Conservation (phyloP, 2,113 vertebrate genomes). For the Formicarius rufipectus region DNA sequence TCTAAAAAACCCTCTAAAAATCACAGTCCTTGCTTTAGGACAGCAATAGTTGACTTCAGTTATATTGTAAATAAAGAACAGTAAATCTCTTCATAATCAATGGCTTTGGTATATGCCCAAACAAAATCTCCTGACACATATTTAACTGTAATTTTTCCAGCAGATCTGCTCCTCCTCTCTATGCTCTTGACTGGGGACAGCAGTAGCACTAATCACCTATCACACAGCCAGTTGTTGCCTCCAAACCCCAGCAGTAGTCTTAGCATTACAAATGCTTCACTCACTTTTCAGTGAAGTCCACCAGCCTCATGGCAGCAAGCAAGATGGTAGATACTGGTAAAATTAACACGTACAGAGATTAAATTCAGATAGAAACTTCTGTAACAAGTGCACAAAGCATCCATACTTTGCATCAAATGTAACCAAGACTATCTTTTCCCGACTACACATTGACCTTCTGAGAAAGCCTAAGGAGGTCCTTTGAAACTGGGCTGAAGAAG, state of each 20-base stretch:
- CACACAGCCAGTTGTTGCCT: neutral
- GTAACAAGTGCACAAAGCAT: neutral
- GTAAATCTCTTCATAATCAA: constrained; percentile 60
- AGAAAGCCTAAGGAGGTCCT: neutral
- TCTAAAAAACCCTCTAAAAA: constrained; percentile 3
- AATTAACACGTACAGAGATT: neutral
- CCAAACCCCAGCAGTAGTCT: neutral
- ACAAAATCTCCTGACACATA: neutral
- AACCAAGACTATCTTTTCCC: neutral
- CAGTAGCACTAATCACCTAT: too few relatives aligned
- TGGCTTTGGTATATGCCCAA: constrained; percentile 16
- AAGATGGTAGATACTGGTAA: neutral
- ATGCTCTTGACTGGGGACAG: neutral
- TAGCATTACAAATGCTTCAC: neutral
- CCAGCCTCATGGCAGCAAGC: neutral
- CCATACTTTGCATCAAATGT: neutral
- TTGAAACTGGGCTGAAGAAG: neutral
- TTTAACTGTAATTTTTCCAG: neutral
- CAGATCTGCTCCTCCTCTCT: neutral
- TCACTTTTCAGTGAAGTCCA: neutral
- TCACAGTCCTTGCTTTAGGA: constrained; percentile 7
- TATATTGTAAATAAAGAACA: constrained; percentile 55
- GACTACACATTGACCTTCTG: neutral
- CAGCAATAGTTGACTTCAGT: constrained; percentile 51
- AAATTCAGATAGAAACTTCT: neutral